Evolutionary conservation across 2,113 vertebrate genomes (phyloP).

Genomic region (Rhinichthys klamathensis): DNA sequence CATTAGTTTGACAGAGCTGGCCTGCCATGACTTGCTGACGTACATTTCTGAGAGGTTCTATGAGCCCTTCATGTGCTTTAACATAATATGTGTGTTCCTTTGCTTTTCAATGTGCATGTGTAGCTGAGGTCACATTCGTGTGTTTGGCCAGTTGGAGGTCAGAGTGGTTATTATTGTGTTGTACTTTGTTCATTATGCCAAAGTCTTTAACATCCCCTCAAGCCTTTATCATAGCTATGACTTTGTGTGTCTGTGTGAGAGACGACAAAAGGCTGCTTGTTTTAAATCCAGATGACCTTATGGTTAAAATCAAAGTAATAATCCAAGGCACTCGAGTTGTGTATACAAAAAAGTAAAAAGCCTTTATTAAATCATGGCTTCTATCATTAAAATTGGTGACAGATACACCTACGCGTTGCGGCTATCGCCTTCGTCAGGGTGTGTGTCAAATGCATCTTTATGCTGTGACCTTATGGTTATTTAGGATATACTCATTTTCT

Average conservation of each 20-base stretch:
- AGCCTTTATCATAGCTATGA: slow-evolving; percentile 16
- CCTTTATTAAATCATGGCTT: no score
- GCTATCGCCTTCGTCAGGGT: no score
- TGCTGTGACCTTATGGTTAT: not conserved
- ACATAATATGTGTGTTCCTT: not conserved
- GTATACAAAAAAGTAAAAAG: no score
- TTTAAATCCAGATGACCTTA: not conserved
- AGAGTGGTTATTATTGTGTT: not conserved
- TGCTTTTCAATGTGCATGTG: not conserved
- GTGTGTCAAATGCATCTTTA: no score
- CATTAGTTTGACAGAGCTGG: slow-evolving; percentile 76
- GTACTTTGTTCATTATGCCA: slow-evolving; percentile 39
- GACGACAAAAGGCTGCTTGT: not conserved
- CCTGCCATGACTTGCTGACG: slow-evolving; percentile 62
- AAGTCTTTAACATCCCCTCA: slow-evolving; percentile 31
- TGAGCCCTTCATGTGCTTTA: not conserved
- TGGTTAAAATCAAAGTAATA: no score
- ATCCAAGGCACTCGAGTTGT: no score
- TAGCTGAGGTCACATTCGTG: not conserved
- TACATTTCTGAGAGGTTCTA: slow-evolving; percentile 52
- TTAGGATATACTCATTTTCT: slow-evolving; percentile 3
- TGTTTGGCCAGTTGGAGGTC: not conserved
- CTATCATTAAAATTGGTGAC: no score
- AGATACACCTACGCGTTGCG: no score
- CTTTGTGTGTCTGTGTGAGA: not conserved